A percentile compares a stretch with the other conserved stretches of the same genome.
These are phyloP conservation scores for Ostrea edulis DNA, from an alignment of 1,140 invertebrate species.

Conservation along the genomic window DNA sequence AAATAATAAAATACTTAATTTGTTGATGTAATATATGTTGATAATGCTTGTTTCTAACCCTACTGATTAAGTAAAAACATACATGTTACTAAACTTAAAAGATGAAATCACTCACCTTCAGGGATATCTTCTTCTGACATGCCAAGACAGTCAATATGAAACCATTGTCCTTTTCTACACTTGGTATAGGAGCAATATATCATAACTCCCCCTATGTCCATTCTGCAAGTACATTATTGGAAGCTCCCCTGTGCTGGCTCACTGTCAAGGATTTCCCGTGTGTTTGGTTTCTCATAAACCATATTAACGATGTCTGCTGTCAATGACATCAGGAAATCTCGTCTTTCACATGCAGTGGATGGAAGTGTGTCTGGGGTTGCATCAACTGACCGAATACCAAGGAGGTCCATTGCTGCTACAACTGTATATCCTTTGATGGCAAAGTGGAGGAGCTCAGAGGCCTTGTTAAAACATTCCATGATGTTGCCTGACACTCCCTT, in stretches of 20 bases:
- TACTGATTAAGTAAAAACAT: too few relatives aligned
- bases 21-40: too few relatives aligned
- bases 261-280: not conserved
- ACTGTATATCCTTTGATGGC: slow-evolving; percentile 18
- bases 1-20: too few relatives aligned
- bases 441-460: slow-evolving; percentile 40
- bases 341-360: not conserved
- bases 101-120: slow-evolving; percentile 2
- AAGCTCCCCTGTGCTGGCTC: not conserved
- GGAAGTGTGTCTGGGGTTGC: not conserved
- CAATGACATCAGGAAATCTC: slow-evolving; percentile 9
- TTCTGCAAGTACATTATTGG: not conserved
- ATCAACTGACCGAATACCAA: not conserved
- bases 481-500: slow-evolving; percentile 5
- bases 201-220: slow-evolving; percentile 30
- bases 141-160: slow-evolving; percentile 48
- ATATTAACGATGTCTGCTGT: slow-evolving; percentile 9
- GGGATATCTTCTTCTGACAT: slow-evolving; percentile 21
- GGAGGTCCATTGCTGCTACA: not conserved
- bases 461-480: slow-evolving; percentile 39
- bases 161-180: slow-evolving; percentile 49
- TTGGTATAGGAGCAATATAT: slow-evolving; percentile 41
- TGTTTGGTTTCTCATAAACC: not conserved
- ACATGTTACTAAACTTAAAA: too few relatives aligned
- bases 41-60: too few relatives aligned